These are phyloP conservation scores for Gephyroberyx darwinii DNA, from an alignment of 2,797 vertebrate species.

Conservation along the genomic window DNA sequence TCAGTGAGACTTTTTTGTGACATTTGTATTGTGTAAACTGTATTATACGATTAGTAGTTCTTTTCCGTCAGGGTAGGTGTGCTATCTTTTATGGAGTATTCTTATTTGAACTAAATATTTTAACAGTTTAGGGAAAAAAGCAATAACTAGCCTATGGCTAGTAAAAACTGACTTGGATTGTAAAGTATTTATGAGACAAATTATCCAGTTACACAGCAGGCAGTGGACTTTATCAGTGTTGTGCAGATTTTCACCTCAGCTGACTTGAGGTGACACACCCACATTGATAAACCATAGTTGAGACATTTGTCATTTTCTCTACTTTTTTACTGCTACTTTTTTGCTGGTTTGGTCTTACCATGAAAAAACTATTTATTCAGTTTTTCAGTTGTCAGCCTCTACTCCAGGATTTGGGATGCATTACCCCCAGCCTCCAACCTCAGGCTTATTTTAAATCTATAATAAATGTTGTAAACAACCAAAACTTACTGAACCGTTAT, in stretches of 20 bases:
- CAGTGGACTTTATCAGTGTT: slow-evolving; percentile 16
- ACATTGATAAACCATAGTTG: not conserved
- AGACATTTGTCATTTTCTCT: too few relatives aligned
- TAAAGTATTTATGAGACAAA: not conserved
- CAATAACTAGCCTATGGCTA: too few relatives aligned
- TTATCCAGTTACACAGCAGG: not conserved
- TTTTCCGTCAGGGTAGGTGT: too few relatives aligned
- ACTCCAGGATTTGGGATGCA: not conserved
- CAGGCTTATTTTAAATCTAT: not conserved
- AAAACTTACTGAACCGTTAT: slow-evolving; percentile 49
- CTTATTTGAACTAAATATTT: too few relatives aligned
- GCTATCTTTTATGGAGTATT: too few relatives aligned
- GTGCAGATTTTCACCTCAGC: not conserved
- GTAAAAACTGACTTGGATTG: not conserved
- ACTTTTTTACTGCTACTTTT: not conserved
- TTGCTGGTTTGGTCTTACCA: not conserved
- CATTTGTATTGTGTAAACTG: too few relatives aligned
- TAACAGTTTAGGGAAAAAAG: too few relatives aligned
- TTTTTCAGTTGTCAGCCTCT: too few relatives aligned
- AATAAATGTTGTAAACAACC: slow-evolving; percentile 14
- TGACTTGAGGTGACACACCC: slow-evolving; percentile 22
- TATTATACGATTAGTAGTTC: too few relatives aligned
- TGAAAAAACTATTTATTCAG: not conserved
- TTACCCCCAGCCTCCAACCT: not conserved
- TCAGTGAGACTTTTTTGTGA: too few relatives aligned